Conservation (phyloP, 2,797 vertebrate genomes). For the Tangara arthus region DNA sequence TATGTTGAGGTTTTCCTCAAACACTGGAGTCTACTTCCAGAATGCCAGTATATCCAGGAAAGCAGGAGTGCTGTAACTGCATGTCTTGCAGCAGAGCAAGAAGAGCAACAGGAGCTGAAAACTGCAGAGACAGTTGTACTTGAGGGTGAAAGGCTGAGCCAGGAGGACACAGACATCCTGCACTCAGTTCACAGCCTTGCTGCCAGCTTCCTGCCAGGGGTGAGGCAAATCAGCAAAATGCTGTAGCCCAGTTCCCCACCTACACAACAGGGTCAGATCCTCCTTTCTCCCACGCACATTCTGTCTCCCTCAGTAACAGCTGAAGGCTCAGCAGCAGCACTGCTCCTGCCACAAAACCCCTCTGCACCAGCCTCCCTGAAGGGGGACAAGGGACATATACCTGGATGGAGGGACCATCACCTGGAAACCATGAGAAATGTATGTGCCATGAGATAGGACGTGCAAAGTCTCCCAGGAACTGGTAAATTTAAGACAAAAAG, state of each 20-base stretch:
- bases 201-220: background rate
- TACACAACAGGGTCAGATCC: background rate
- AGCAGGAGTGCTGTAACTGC: background rate
- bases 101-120: background rate
- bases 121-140: background rate
- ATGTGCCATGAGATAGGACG: fast-evolving
- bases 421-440: fast-evolving
- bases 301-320: background rate
- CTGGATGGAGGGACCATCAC: background rate
- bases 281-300: background rate
- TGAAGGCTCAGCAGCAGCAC: fast-evolving
- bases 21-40: background rate
- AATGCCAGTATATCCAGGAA: background rate
- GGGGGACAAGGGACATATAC: fast-evolving
- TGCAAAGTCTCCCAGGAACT: background rate
- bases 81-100: background rate
- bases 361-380: background rate
- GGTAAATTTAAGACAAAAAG: background rate
- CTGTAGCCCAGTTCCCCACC: background rate
- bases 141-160: background rate
- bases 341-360: background rate
- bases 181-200: background rate
- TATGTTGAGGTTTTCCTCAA: background rate
- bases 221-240: background rate
- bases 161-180: background rate